Evolutionary conservation across 2,888 invertebrate species (phyloP), one percentile per base, ranked within the genome.

Genomic region (Geotrupes spiniger): DNA sequence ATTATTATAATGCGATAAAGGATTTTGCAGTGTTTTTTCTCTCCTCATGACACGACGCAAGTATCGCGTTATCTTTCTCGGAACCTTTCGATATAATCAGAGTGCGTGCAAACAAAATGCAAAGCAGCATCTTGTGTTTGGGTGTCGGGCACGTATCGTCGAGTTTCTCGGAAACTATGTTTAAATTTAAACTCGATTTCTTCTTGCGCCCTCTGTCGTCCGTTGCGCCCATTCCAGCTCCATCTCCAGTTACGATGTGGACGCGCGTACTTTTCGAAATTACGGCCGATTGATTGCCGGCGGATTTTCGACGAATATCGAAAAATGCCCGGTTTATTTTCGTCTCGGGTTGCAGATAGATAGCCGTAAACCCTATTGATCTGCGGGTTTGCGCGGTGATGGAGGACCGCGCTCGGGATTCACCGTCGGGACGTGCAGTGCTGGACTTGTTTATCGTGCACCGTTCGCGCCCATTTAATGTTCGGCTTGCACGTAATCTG

Each of bases 381-480:
- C 29, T 29, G 29, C 29, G 29, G 29, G 29, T 11, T 11, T 29
- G 29, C 10, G 10, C 29, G 29, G 10, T 11, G 29, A 29, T 29
- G 29, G 29, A 15, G 33, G 9, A 33, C 14, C 15, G 33, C 14
- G 47, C 33, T 47, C 43, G 29, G 42, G 43, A 40, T 48, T 46
- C 47, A 51, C 42, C 43, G 47, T 39, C 41, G 50, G 44, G 51
- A 42, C 50, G 44, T 54, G 48, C 54, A 56, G 45, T 51, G 51
- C 43, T 45, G 36, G 46, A 46, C 54, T 51, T 53, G 51, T 56
- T 54, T 54, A 52, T 52, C 42, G 46, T 46, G 40, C 45, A 33
- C 28, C 27, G 36, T 36, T 42, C 12, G 39, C 41, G 42, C 46
- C 42, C 43, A 50, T 37, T 47, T 56, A 53, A 56, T 53, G 53